phyloP scores from a whole-genome alignment of 2,113 vertebrate genomes.

The Balaeniceps rex region DNA sequence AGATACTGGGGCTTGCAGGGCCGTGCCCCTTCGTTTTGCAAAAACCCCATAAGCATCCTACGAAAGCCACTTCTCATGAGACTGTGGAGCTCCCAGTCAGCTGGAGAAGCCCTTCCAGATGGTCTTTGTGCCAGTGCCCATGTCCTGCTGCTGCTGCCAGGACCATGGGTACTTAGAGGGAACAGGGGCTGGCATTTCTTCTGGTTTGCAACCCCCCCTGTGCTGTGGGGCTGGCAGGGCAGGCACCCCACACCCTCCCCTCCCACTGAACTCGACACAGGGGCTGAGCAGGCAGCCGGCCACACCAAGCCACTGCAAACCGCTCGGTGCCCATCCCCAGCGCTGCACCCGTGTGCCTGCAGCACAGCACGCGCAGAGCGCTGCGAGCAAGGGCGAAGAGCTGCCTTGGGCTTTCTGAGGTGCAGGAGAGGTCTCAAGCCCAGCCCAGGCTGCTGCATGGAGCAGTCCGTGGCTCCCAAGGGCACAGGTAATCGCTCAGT shows the following conservation, averaged over 20 bases:
- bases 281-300: not conserved
- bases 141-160: not conserved
- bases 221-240: not conserved
- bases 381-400: not conserved
- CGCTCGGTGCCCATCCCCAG: not conserved
- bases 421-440: not conserved
- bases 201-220: not conserved
- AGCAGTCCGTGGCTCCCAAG: not conserved
- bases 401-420: not conserved
- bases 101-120: not conserved
- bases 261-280: not conserved
- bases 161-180: not conserved
- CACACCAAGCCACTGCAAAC: not conserved
- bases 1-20: not conserved
- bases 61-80: accelerated
- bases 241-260: accelerated
- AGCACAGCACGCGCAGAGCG: accelerated
- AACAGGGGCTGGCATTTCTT: not conserved
- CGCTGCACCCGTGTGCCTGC: not conserved
- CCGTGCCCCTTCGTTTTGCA: not conserved
- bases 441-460: not conserved
- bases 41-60: accelerated
- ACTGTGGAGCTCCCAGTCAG: not conserved
- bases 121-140: not conserved
- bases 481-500: not conserved